A percentile compares a stretch with the other conserved stretches of the same genome.
These are phyloP conservation scores for Rhineura floridana DNA, from an alignment of 2,113 vertebrate species.

Conservation along the genomic window DNA sequence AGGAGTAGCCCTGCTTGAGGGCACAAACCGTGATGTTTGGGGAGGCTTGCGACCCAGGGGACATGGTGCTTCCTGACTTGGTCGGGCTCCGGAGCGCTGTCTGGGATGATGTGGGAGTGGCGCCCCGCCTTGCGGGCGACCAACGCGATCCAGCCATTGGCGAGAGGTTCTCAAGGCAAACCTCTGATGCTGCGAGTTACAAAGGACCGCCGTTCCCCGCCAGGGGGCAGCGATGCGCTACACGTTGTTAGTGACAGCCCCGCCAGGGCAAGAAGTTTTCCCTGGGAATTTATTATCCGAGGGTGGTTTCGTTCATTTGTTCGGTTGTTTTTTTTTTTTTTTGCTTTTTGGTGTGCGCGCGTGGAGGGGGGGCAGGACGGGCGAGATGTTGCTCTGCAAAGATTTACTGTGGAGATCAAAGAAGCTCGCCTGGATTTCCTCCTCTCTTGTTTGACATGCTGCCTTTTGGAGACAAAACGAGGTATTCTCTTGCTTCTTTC, in stretches of 20 bases:
- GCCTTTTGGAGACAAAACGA: conserved; percentile 78
- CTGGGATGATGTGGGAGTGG: background rate
- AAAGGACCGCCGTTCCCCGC: background rate
- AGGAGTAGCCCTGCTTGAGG: conserved; percentile 7
- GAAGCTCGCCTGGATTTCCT: background rate
- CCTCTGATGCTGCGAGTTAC: background rate
- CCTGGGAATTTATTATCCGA: background rate
- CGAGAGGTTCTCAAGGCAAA: background rate
- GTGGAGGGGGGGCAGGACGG: too few species aligned
- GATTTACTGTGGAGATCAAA: background rate
- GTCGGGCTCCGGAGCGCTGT: background rate
- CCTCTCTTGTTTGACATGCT: conserved; percentile 67
- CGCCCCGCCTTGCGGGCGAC: background rate
- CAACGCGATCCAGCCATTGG: background rate
- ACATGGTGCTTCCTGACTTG: background rate
- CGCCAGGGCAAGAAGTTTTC: conserved; percentile 2
- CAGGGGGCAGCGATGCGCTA: conserved; percentile 27
- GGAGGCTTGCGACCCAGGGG: conserved; percentile 8
- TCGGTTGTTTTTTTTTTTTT: too few species aligned
- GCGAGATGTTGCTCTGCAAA: background rate
- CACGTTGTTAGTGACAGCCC: background rate
- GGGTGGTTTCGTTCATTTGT: conserved; percentile 1
- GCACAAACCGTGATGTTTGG: background rate
- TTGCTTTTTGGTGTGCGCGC: rapidly evolving
- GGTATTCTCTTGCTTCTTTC: conserved; percentile 61